A percentile compares a stretch with the other conserved stretches of the same genome.
Evolutionary conservation across 1,140 invertebrate genomes (phyloP).

Genomic region (Halictus rubicundus): DNA sequence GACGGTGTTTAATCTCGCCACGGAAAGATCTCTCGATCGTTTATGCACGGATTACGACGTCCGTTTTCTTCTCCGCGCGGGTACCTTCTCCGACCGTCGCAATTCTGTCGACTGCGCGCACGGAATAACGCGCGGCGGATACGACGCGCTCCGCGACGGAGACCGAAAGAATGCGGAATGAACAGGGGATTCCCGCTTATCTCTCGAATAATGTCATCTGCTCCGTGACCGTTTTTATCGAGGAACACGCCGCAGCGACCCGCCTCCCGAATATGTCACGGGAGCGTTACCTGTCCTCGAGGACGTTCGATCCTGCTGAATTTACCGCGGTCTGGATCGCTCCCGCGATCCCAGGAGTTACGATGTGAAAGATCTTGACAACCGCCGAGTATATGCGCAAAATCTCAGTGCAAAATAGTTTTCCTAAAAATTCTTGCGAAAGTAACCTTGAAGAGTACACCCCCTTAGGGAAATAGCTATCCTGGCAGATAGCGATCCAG

Average conservation of each 20-base stretch:
- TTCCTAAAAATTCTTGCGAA: too few species aligned
- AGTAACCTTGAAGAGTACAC: too few species aligned
- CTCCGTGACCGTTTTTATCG: constrained; percentile 50
- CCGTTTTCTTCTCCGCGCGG: constrained; percentile 1
- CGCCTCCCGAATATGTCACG: background rate
- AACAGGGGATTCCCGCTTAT: constrained; percentile 33
- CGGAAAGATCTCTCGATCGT: constrained; percentile 32
- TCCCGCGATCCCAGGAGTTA: too few species aligned
- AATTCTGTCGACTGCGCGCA: constrained; percentile 20
- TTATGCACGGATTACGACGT: constrained; percentile 30
- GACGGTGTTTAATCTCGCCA: constrained; percentile 25
- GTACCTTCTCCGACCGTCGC: constrained; percentile 4
- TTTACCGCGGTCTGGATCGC: background rate
- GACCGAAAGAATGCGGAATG: constrained; percentile 46
- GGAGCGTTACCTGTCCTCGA: background rate
- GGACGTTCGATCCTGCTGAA: background rate
- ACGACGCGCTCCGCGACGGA: background rate
- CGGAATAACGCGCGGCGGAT: constrained; percentile 10
- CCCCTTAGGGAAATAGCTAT: too few species aligned
- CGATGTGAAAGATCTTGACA: too few species aligned
- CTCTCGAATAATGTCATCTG: constrained; percentile 46
- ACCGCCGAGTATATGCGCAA: too few species aligned
- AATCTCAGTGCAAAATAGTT: too few species aligned
- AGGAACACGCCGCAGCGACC: background rate
- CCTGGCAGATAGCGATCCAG: too few species aligned